Conservation (phyloP, 2,113 vertebrate genomes). For the Pontoporia blainvillei region DNA sequence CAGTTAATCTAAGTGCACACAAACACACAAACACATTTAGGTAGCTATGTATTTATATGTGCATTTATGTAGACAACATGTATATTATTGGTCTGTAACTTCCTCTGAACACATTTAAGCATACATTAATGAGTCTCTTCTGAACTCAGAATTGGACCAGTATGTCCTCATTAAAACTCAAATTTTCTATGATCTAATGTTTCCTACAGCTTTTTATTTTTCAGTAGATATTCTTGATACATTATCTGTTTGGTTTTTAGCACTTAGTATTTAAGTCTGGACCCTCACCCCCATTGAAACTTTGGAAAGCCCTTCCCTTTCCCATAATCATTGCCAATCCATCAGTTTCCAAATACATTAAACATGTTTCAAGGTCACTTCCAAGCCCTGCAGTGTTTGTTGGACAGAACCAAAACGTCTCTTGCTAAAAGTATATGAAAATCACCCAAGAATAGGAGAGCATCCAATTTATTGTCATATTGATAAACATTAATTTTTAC, state of each 20-base stretch:
- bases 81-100: neutral
- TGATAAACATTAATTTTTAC: neutral
- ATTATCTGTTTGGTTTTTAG: neutral
- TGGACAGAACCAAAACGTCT: neutral
- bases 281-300: neutral
- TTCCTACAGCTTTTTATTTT: neutral
- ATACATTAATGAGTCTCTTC: neutral
- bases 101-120: neutral
- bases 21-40: neutral
- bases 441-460: neutral
- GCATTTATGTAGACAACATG: neutral
- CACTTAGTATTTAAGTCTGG: slow-evolving; percentile 16
- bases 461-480: neutral
- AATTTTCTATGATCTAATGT: neutral
- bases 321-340: neutral
- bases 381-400: neutral
- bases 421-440: neutral
- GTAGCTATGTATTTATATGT: neutral
- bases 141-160: neutral
- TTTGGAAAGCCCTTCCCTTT: neutral
- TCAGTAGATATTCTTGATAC: neutral
- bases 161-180: neutral
- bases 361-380: neutral
- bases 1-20: neutral
- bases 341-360: neutral